These are phyloP conservation scores for Trichonephila clavipes DNA, from an alignment of 1,140 invertebrate species.

Conservation along the genomic window DNA sequence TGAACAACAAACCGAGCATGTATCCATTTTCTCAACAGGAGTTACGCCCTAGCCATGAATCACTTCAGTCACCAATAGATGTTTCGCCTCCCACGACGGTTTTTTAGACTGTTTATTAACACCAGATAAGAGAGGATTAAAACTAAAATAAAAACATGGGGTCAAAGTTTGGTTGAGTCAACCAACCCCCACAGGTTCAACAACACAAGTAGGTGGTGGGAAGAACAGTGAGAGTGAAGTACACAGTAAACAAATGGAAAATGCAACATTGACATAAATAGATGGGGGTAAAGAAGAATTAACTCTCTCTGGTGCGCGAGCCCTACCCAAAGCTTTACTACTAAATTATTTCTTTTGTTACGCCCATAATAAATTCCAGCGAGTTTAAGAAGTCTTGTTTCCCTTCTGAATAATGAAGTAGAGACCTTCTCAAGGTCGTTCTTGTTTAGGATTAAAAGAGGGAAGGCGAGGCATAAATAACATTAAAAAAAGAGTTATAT, in stretches of 20 bases:
- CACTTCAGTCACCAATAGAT: background rate
- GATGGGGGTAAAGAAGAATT: background rate
- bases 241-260: background rate
- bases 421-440: slow-evolving; percentile 63
- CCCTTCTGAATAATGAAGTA: slow-evolving; percentile 11
- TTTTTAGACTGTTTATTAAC: slow-evolving; percentile 44
- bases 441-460: background rate
- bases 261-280: background rate
- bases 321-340: background rate
- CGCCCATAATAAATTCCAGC: background rate
- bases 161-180: slow-evolving; percentile 57
- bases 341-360: background rate
- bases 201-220: slow-evolving; percentile 29
- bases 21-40: no score
- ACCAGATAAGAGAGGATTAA: slow-evolving; percentile 50
- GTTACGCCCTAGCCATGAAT: slow-evolving; percentile 21
- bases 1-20: background rate
- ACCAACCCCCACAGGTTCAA: slow-evolving; percentile 73
- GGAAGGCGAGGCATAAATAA: background rate
- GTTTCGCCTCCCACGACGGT: background rate
- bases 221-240: slow-evolving; percentile 16
- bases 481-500: background rate
- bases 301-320: background rate
- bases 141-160: background rate
- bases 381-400: background rate